Conservation (phyloP, 2,797 vertebrate genomes). For the Phataginus tricuspis region DNA sequence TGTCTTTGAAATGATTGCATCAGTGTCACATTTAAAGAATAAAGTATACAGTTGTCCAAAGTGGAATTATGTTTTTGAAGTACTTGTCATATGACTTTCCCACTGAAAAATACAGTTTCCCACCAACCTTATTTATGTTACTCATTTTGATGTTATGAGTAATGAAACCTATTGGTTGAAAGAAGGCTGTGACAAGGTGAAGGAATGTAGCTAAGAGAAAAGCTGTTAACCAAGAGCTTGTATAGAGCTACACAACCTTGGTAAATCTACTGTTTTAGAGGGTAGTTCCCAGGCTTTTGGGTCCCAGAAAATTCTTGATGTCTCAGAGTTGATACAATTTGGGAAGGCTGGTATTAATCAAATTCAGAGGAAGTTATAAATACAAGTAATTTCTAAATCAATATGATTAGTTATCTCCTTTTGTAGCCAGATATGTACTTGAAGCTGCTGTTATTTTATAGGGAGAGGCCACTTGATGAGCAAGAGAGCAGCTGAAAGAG, state of each 20-base stretch:
- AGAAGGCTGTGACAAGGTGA: neutral
- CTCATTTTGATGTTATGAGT: neutral
- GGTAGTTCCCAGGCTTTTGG: neutral
- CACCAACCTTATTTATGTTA: neutral
- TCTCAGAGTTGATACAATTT: neutral
- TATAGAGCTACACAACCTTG: neutral
- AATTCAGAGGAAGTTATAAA: constrained; percentile 6
- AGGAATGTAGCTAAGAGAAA: neutral
- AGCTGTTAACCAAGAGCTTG: neutral
- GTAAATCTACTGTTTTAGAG: neutral
- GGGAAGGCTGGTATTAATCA: neutral
- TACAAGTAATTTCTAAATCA: neutral
- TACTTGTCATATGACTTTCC: neutral
- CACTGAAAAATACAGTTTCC: constrained; percentile 1
- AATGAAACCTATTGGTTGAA: neutral
- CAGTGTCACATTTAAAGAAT: neutral
- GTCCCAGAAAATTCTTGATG: neutral
- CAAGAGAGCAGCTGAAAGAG: neutral
- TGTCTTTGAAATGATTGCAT: constrained; percentile 36
- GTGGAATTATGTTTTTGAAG: constrained; percentile 15
- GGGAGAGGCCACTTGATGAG: neutral
- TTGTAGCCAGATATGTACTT: neutral
- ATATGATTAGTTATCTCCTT: neutral
- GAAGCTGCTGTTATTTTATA: neutral
- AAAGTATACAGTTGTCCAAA: neutral